Conservation (phyloP, 2,888 invertebrate genomes). For the Trichacis sp. region DNA sequence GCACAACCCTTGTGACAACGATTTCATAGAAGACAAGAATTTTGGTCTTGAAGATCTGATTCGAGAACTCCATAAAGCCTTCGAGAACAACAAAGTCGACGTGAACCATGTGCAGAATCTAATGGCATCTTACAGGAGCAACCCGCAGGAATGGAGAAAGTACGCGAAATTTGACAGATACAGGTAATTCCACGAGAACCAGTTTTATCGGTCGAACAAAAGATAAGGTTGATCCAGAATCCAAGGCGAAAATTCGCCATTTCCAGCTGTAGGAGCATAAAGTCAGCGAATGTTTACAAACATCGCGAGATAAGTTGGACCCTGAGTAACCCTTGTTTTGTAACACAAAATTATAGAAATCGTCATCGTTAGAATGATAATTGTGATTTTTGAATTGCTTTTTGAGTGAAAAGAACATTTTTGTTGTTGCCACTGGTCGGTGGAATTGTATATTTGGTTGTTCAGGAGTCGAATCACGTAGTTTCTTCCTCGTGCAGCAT, state of each 20-base stretch:
- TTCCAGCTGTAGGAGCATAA: neutral
- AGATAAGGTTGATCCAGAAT: too few species aligned
- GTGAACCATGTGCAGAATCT: slow-evolving; percentile 90
- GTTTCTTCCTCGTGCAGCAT: neutral
- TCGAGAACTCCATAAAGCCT: slow-evolving; percentile 80
- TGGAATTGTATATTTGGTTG: neutral
- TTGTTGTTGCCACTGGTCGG: neutral
- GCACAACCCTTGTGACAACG: neutral
- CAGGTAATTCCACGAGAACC: slow-evolving; percentile 72
- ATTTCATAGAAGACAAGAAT: slow-evolving; percentile 2
- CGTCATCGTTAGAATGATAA: too few species aligned
- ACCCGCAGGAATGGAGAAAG: slow-evolving; percentile 91
- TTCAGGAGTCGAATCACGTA: neutral
- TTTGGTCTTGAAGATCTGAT: slow-evolving; percentile 75
- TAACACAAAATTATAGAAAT: neutral
- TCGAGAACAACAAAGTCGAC: slow-evolving; percentile 85
- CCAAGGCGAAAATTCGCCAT: neutral
- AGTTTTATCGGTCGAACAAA: too few species aligned
- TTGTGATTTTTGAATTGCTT: too few species aligned
- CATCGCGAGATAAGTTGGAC: too few species aligned
- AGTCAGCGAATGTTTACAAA: neutral
- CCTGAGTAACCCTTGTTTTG: too few species aligned
- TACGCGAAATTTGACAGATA: slow-evolving; percentile 95
- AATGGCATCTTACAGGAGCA: slow-evolving; percentile 85
- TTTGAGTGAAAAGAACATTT: too few species aligned